phyloP scores from a whole-genome alignment of 2,113 vertebrate genomes.

The Clupea harengus region DNA sequence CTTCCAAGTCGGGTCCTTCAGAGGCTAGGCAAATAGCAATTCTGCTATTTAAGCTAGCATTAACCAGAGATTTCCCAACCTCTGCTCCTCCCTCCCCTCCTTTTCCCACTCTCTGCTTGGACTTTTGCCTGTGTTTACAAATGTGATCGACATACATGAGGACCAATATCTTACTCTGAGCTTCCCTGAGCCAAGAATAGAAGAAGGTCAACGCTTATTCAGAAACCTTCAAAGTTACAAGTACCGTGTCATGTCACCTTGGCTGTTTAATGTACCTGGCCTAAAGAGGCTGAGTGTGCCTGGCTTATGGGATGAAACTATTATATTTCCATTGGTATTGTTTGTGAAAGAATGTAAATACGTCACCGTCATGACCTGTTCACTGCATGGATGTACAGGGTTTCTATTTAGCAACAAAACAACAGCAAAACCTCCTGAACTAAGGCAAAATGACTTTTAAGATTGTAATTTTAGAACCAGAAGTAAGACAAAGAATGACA shows the following conservation, averaged over 20 bases:
- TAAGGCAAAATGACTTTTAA: background rate
- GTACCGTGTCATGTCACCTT: background rate
- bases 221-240: background rate
- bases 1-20: too few species aligned
- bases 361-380: background rate
- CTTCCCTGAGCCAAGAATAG: background rate
- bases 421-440: background rate
- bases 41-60: background rate
- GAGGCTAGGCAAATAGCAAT: too few species aligned
- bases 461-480: background rate
- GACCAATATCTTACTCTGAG: background rate
- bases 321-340: background rate
- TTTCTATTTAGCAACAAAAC: background rate
- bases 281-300: background rate
- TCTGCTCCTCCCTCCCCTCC: background rate
- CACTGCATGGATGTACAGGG: background rate
- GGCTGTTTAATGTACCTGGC: background rate
- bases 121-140: background rate
- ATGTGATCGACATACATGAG: background rate
- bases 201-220: background rate
- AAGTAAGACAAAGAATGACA: background rate
- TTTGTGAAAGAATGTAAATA: background rate
- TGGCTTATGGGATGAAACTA: background rate
- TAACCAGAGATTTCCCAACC: background rate
- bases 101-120: background rate